Conservation (phyloP, 2,888 invertebrate genomes). For the Cerastis leucographa region DNA sequence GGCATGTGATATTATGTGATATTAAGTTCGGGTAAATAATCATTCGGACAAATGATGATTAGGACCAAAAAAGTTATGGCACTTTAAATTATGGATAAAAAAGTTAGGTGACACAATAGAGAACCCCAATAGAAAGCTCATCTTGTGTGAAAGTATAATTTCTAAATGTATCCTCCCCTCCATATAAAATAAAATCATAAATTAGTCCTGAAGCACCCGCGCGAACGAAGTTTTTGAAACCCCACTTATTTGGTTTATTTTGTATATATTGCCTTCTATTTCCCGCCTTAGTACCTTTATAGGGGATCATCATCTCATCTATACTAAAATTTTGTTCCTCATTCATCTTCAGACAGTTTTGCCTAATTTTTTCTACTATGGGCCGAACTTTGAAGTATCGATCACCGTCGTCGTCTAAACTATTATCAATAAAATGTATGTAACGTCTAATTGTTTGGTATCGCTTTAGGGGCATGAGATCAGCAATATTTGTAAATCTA, state of each 20-base stretch:
- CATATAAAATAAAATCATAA: constrained; percentile 5
- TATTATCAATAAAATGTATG: constrained; percentile 4
- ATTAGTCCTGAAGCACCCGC: not conserved
- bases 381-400: constrained; percentile 3
- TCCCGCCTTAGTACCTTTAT: constrained; percentile 6
- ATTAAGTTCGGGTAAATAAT: no score
- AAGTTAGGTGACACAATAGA: no score
- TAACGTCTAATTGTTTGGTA: constrained; percentile 2
- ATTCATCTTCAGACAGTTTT: constrained; percentile 2
- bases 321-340: constrained; percentile 10
- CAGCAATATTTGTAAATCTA: constrained; percentile 4
- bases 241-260: constrained; percentile 3
- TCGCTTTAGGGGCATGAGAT: constrained; percentile 1
- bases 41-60: no score
- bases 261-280: not conserved
- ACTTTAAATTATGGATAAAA: no score
- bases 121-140: constrained; percentile 2
- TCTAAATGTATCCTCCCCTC: not conserved
- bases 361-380: not conserved
- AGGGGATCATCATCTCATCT: constrained; percentile 3
- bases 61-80: no score
- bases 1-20: no score
- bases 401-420: constrained; percentile 1
- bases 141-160: constrained; percentile 8
- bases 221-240: not conserved